Percentiles rank a stretch among this genome's conserved stretches.
Evolutionary conservation across 2,113 vertebrate species (phyloP).

Genomic region (Percopsis transmontana): DNA sequence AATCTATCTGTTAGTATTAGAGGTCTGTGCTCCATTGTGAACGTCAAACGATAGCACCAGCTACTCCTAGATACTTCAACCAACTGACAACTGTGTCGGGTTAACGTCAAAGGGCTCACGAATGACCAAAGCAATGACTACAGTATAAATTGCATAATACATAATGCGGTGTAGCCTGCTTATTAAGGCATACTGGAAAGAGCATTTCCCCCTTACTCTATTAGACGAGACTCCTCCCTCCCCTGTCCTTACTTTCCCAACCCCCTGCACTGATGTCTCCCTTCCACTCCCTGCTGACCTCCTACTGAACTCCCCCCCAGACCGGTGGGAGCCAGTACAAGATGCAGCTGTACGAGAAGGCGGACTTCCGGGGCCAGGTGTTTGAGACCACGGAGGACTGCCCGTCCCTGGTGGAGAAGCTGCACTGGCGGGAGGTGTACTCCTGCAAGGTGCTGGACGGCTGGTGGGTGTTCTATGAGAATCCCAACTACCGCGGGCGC

Average conservation of each 20-base stretch:
- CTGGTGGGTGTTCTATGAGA: conserved; percentile 92
- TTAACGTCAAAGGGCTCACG: too few relatives aligned
- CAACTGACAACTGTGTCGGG: too few relatives aligned
- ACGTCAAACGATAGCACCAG: too few relatives aligned
- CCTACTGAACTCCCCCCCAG: conserved; percentile 60
- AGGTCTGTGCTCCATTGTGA: background rate
- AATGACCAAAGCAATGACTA: too few relatives aligned
- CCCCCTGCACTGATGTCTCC: background rate
- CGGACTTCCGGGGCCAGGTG: conserved; percentile 88
- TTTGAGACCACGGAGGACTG: conserved; percentile 89
- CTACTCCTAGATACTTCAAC: too few relatives aligned
- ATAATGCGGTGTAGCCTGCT: background rate
- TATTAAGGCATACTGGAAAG: background rate
- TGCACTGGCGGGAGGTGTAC: conserved; percentile 85
- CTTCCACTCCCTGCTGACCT: background rate
- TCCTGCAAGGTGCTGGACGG: conserved; percentile 90
- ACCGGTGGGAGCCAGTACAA: conserved; percentile 82
- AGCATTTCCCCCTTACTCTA: background rate
- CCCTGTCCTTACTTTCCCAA: background rate
- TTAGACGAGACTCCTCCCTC: conserved; percentile 19
- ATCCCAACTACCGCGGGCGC: conserved; percentile 87
- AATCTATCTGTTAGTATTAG: conserved; percentile 34
- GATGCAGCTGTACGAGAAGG: conserved; percentile 91
- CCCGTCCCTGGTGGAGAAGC: conserved; percentile 85
- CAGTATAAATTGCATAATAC: background rate